Evolutionary conservation across 1,140 invertebrate genomes (phyloP).

Genomic region (Cotesia chilonis): DNA sequence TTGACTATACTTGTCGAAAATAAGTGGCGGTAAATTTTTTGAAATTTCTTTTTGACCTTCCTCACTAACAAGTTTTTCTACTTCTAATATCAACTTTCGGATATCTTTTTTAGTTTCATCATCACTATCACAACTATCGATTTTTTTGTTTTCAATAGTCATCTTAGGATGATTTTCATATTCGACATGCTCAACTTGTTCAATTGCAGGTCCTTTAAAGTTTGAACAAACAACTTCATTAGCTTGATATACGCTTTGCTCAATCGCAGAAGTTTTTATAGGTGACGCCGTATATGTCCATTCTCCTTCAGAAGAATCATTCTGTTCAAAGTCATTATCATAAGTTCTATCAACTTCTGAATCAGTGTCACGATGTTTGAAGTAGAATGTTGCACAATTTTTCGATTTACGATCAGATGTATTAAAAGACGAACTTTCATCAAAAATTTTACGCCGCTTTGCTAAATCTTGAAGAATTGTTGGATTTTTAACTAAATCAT

Average conservation of each 20-base stretch:
- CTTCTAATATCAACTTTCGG: constrained; percentile 73
- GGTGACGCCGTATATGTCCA: constrained; percentile 73
- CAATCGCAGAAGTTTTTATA: constrained; percentile 41
- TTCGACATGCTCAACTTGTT: constrained; percentile 28
- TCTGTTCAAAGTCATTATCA: constrained; percentile 50
- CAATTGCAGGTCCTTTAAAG: constrained; percentile 50
- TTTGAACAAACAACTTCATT: constrained; percentile 52
- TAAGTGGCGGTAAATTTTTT: constrained; percentile 66
- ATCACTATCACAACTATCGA: constrained; percentile 50
- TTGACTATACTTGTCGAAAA: constrained; percentile 63
- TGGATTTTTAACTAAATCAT: constrained; percentile 32
- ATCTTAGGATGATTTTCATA: constrained; percentile 28
- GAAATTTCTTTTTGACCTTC: constrained; percentile 60
- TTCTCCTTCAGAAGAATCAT: constrained; percentile 77
- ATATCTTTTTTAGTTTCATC: constrained; percentile 67
- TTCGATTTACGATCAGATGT: constrained; percentile 78
- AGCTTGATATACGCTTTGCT: constrained; percentile 44
- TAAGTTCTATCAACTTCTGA: constrained; percentile 68
- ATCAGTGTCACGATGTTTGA: constrained; percentile 84
- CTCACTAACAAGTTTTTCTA: constrained; percentile 74
- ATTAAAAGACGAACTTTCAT: constrained; percentile 58
- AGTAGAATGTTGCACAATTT: constrained; percentile 84
- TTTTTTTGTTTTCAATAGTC: constrained; percentile 24
- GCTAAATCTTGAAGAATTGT: constrained; percentile 39
- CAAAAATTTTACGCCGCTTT: constrained; percentile 45